Evolutionary conservation across 2,797 vertebrate species (phyloP).

Genomic region (Parotocinclus haroldoi): DNA sequence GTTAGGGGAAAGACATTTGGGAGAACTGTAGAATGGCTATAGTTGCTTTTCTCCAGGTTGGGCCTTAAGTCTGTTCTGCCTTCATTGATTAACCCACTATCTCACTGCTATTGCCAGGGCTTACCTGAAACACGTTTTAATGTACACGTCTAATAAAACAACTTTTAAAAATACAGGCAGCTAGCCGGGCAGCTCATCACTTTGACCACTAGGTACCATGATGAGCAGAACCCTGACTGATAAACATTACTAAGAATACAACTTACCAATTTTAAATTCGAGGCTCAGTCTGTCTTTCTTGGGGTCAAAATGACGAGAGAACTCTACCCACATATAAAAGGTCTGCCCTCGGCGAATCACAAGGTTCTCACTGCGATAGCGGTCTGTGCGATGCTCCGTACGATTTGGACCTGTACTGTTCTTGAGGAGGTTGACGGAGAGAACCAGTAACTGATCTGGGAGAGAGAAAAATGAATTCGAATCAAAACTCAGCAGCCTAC

Average conservation of each 20-base stretch:
- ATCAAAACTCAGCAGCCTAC: background rate
- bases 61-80: too few species aligned
- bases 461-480: slow-evolving; percentile 27
- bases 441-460: slow-evolving; percentile 72
- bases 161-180: too few species aligned
- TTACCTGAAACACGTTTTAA: too few species aligned
- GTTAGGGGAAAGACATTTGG: too few species aligned
- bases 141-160: too few species aligned
- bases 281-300: slow-evolving; percentile 71
- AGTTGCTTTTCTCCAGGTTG: too few species aligned
- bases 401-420: slow-evolving; percentile 66
- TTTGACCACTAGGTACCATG: too few species aligned
- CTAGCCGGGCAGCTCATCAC: too few species aligned
- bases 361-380: slow-evolving; percentile 70
- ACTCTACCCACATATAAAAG: slow-evolving; percentile 72
- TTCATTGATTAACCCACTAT: too few species aligned
- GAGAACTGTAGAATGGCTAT: too few species aligned
- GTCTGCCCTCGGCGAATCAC: slow-evolving; percentile 82
- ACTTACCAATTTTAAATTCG: slow-evolving; percentile 77
- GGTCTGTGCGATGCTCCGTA: slow-evolving; percentile 75
- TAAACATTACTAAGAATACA: background rate
- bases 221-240: too few species aligned
- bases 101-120: too few species aligned
- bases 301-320: slow-evolving; percentile 71
- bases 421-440: slow-evolving; percentile 76